A percentile compares a stretch with the other conserved stretches of the same genome.
These are phyloP conservation scores for Drosophila orena DNA, from an alignment of 1,140 invertebrate genomes.

Conservation along the genomic window DNA sequence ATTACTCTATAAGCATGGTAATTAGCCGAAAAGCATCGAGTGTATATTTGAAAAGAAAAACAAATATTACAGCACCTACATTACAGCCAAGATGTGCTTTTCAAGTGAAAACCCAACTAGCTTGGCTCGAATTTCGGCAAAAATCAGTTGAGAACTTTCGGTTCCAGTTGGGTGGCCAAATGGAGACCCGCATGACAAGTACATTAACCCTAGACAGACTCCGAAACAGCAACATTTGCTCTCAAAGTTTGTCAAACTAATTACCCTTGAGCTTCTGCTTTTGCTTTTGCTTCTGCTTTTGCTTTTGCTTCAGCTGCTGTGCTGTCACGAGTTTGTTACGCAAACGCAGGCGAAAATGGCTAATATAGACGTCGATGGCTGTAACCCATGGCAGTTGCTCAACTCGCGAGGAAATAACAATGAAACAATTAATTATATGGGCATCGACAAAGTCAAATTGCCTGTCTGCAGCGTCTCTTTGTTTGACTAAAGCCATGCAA, in stretches of 20 bases:
- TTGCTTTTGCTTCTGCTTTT: background rate
- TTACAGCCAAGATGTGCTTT: background rate
- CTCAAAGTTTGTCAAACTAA: constrained; percentile 41
- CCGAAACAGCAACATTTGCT: constrained; percentile 18
- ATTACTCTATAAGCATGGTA: constrained; percentile 9
- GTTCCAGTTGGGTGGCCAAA: constrained; percentile 38
- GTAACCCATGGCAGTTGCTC: constrained; percentile 18
- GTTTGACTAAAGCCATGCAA: constrained; percentile 65
- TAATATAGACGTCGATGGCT: constrained; percentile 4
- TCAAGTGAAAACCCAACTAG: background rate
- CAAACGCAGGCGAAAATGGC: constrained; percentile 1
- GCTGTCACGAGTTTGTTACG: constrained; percentile 24
- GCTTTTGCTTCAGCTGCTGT: constrained; percentile 11
- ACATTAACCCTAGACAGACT: constrained; percentile 33
- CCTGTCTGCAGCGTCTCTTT: constrained; percentile 45
- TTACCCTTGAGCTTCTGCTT: constrained; percentile 20
- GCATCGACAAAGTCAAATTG: constrained; percentile 43
- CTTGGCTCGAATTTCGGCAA: background rate
- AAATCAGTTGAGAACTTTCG: constrained; percentile 32
- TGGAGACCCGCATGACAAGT: constrained; percentile 39
- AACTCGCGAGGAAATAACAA: constrained; percentile 40
- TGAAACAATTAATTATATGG: constrained; percentile 48
- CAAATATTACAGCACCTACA: constrained; percentile 5
- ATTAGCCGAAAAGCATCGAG: constrained; percentile 7
- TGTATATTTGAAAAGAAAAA: constrained; percentile 5